A percentile compares a stretch with the other conserved stretches of the same genome.
These are phyloP conservation scores for Incurvaria masculella DNA, from an alignment of 2,888 invertebrate species.

Conservation along the genomic window DNA sequence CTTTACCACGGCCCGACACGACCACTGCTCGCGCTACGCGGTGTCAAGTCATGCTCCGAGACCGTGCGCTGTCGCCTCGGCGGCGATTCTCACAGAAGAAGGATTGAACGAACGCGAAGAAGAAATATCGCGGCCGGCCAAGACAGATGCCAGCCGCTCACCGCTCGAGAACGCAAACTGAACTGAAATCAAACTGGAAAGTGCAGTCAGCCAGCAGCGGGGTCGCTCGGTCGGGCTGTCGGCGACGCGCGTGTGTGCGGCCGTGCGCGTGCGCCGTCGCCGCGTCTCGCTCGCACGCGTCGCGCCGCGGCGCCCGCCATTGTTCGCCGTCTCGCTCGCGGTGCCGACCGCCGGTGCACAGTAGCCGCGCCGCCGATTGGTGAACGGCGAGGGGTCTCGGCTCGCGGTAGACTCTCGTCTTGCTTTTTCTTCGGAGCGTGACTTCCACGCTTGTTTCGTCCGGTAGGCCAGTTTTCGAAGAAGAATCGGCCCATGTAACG, in stretches of 20 bases:
- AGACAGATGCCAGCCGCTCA: slow-evolving; percentile 40
- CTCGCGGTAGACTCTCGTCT: slow-evolving; percentile 28
- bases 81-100: no score
- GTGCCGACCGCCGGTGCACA: slow-evolving; percentile 35
- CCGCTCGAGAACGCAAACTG: slow-evolving; percentile 47
- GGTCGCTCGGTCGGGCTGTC: slow-evolving; percentile 30
- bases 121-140: slow-evolving; percentile 32
- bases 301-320: slow-evolving; percentile 9
- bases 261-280: slow-evolving; percentile 34
- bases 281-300: slow-evolving; percentile 24
- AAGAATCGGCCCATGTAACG: background rate
- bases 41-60: no score
- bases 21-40: no score
- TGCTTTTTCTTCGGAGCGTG: slow-evolving; percentile 40
- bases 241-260: slow-evolving; percentile 28
- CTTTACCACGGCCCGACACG: no score
- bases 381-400: slow-evolving; percentile 41
- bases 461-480: background rate
- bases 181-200: slow-evolving; percentile 24
- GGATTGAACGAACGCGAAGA: slow-evolving; percentile 17
- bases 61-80: no score
- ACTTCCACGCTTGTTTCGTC: slow-evolving; percentile 6
- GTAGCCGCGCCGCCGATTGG: slow-evolving; percentile 43
- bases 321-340: slow-evolving; percentile 20
- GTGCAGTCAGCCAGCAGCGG: slow-evolving; percentile 24